A percentile compares a stretch with the other conserved stretches of the same genome.
phyloP scores from a whole-genome alignment of 2,113 vertebrate species.

The Psephotus haematonotus region DNA sequence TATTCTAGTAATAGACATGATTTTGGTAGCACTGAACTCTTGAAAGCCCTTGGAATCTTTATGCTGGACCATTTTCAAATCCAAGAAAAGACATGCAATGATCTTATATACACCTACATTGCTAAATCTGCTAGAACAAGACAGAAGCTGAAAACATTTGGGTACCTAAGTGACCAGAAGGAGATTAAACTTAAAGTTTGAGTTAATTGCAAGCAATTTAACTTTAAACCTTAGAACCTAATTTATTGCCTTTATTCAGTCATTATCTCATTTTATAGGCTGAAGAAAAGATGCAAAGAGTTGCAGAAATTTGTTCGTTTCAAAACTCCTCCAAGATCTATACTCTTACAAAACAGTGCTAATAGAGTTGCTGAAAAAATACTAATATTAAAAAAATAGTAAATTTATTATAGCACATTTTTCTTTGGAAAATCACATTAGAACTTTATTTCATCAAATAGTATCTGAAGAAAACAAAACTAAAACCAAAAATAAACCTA shows the following conservation, averaged over 20 bases:
- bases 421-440: not conserved
- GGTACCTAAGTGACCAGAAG: not conserved
- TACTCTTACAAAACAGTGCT: not conserved
- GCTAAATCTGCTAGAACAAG: not conserved
- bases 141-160: not conserved
- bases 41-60: not conserved
- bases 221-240: not conserved
- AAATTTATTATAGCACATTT: not conserved
- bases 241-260: not conserved
- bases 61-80: not conserved
- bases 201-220: not conserved
- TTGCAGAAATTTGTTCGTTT: not conserved
- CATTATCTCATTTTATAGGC: rapidly evolving
- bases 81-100: not conserved
- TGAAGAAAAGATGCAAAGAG: not conserved
- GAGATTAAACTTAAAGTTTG: not conserved
- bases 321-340: not conserved
- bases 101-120: not conserved
- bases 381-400: not conserved
- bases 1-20: not conserved
- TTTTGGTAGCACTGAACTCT: not conserved
- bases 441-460: not conserved
- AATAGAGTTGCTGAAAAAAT: not conserved
- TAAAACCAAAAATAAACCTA: not conserved
- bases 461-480: not conserved